phyloP scores from a whole-genome alignment of 1,140 invertebrate species.

The Venustaconcha ellipsiformis region DNA sequence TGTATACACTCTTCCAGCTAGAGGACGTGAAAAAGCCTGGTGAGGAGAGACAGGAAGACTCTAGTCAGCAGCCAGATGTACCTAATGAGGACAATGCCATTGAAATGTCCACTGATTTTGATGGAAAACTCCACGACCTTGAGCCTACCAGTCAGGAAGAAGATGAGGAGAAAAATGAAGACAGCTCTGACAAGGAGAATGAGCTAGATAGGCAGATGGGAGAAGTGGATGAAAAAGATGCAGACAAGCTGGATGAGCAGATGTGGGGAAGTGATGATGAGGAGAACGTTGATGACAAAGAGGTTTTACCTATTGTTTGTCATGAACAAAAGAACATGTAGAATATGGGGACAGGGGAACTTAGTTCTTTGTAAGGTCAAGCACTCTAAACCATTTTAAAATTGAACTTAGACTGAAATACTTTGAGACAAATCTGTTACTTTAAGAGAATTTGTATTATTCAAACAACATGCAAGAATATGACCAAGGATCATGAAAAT shows the following conservation, averaged over 20 bases:
- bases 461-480: too few species aligned
- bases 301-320: slow-evolving; percentile 2
- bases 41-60: slow-evolving; percentile 71
- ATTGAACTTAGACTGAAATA: too few species aligned
- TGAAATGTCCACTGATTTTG: slow-evolving; percentile 94
- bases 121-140: slow-evolving; percentile 85
- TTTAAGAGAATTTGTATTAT: too few species aligned
- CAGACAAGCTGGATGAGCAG: slow-evolving; percentile 81
- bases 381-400: too few species aligned
- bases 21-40: slow-evolving; percentile 87
- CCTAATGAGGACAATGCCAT: slow-evolving; percentile 91
- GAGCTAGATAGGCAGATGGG: slow-evolving; percentile 94
- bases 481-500: too few species aligned
- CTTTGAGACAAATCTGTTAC: too few species aligned
- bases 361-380: too few species aligned
- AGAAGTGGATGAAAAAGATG: slow-evolving; percentile 82
- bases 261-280: slow-evolving; percentile 86
- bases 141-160: slow-evolving; percentile 72
- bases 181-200: slow-evolving; percentile 73
- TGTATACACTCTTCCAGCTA: slow-evolving; percentile 71
- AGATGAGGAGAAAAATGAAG: slow-evolving; percentile 75
- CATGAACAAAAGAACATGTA: too few species aligned
- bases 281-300: slow-evolving; percentile 71
- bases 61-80: slow-evolving; percentile 66
- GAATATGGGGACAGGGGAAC: too few species aligned